Evolutionary conservation across 2,797 vertebrate species (phyloP).

Genomic region (Lacerta viridis): DNA sequence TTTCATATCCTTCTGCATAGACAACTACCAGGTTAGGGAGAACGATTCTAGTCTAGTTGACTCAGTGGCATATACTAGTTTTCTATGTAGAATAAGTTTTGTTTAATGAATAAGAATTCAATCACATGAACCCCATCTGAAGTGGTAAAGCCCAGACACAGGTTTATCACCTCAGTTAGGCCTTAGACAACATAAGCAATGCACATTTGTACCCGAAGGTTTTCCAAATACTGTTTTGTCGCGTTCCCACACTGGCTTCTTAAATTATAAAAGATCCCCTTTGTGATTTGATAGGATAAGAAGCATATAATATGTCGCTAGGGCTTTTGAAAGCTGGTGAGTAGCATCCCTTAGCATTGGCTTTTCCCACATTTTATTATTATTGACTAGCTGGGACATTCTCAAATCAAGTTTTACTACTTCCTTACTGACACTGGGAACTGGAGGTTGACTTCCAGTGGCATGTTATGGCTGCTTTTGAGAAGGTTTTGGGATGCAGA

Average conservation of each 20-base stretch:
- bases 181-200: neutral
- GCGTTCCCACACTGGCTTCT: too few relatives aligned
- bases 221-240: neutral
- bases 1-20: too few relatives aligned
- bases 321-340: neutral
- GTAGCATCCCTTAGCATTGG: neutral
- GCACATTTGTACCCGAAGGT: neutral
- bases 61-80: neutral
- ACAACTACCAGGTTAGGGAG: too few relatives aligned
- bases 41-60: too few relatives aligned
- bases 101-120: neutral
- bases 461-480: neutral
- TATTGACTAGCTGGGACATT: neutral
- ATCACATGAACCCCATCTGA: too few relatives aligned
- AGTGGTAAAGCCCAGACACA: neutral
- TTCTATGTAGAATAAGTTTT: neutral
- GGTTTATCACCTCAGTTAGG: neutral
- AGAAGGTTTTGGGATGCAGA: neutral
- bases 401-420: neutral
- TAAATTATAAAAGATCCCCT: neutral
- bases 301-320: neutral
- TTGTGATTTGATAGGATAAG: neutral
- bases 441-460: neutral
- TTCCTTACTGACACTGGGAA: neutral
- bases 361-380: neutral